Base-by-base conservation (phyloP, 2,888 invertebrate genomes). In the Sericinus montela region DNA sequence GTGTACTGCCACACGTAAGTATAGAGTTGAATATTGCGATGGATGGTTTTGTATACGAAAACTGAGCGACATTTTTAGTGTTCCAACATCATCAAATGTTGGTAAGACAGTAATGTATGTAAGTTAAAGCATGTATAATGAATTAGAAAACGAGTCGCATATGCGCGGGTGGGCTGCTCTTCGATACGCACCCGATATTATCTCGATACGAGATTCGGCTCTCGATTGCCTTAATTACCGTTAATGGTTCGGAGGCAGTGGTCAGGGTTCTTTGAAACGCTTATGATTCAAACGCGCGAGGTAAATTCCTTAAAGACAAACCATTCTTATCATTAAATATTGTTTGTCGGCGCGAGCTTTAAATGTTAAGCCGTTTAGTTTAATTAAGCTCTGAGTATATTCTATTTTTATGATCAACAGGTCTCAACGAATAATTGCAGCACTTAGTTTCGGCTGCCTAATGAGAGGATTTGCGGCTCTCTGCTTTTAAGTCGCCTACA, bases 251-350 rank as follows among this genome's bases (percentile, higher is more conserved):
- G 53, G 47, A 35, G 47, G 62, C 61, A 63, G 62, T 53, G 42
- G 48, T 56, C 58, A 60, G 69, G 64, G 63, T 85, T 85, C 84
- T 80, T 82, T 79, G 84, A 84, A 86, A 84, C 85, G 85, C 80
- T 85, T 84, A 83, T 86, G 86, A 85, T 83, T 84, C 83, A 82
- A 74, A 80, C 75, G 84, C 80, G 85, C 80, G 82, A 83, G 81
- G 81, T 80, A 75, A 77, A 78, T 76, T 76, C 75, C 58, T 69
- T 38, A 40, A 29, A n/a, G 39, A 43, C 46, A 42, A 42, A 32
- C 43, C 28, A 16, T 13, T 25, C 23, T 48, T 48, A 48, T 48
- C 44, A 16, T 16, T 15, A 34, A 13, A 8, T 43, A 32, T 11
- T 38, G 37, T 43, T 48, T 44, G 48, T 44, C 48, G 44, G 44